Conservation (phyloP, 1,140 invertebrate species). For the Ylistrum balloti region DNA sequence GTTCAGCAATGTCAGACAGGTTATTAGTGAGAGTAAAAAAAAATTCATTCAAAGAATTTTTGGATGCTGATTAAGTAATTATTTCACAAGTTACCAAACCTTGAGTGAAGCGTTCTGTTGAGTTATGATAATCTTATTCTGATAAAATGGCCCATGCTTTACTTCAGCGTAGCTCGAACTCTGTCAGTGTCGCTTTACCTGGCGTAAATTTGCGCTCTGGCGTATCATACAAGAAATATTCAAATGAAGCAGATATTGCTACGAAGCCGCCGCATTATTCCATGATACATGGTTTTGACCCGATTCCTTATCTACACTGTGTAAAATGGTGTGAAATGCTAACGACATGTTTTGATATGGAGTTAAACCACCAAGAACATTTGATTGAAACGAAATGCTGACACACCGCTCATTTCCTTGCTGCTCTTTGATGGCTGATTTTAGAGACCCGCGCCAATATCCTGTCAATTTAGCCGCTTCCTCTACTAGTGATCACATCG, state of each 20-base stretch:
- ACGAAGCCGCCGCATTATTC: not conserved
- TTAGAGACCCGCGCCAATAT: conserved; percentile 60
- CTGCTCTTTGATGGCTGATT: conserved; percentile 61
- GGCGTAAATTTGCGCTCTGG: not conserved
- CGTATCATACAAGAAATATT: not conserved
- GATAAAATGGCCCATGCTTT: not conserved
- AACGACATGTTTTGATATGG: conserved; percentile 38
- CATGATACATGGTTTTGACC: conserved; percentile 7
- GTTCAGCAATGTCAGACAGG: not conserved
- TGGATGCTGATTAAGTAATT: not conserved
- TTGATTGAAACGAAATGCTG: conserved; percentile 41
- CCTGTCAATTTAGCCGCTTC: conserved; percentile 61
- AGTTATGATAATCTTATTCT: not conserved
- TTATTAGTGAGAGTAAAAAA: not conserved
- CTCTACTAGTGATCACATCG: conserved; percentile 42
- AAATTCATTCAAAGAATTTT: not conserved
- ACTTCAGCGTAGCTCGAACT: not conserved
- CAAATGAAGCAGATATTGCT: not conserved
- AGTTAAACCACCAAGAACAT: conserved; percentile 20
- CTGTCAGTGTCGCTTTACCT: conserved; percentile 23
- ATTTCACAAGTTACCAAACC: not conserved
- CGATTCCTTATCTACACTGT: conserved; percentile 27
- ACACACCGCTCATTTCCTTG: conserved; percentile 59
- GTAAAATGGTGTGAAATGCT: conserved; percentile 34
- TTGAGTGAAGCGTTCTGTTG: not conserved